Evolutionary conservation across 2,888 invertebrate genomes (phyloP).

Genomic region (Standfussiana lucernea): DNA sequence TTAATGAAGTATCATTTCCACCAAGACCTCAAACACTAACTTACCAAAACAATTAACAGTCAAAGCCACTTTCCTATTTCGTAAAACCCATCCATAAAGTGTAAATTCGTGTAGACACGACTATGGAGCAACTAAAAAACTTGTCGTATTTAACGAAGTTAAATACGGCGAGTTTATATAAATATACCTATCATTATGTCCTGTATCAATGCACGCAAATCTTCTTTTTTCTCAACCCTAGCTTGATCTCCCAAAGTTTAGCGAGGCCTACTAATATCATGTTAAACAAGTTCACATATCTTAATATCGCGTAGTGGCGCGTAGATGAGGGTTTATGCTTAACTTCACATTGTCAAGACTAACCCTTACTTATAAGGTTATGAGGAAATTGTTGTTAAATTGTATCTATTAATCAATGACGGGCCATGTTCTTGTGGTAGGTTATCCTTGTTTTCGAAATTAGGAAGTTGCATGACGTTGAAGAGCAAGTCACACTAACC

Average conservation of each 20-base stretch:
- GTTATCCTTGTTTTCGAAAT: neutral
- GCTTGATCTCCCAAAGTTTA: neutral
- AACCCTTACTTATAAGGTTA: conserved; percentile 43
- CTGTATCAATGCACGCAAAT: neutral
- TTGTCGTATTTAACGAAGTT: neutral
- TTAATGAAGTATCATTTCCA: no score
- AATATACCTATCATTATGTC: neutral
- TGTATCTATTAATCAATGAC: conserved; percentile 12
- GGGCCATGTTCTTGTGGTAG: neutral
- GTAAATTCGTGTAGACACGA: neutral
- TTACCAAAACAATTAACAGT: neutral
- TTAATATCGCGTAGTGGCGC: no score
- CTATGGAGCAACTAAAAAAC: neutral
- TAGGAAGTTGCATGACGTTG: neutral
- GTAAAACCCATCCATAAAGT: neutral
- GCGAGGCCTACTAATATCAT: neutral
- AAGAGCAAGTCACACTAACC: neutral
- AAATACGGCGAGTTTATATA: neutral
- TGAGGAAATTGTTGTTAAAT: conserved; percentile 28
- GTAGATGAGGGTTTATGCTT: conserved; percentile 35
- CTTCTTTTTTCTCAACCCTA: neutral
- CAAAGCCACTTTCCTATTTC: neutral
- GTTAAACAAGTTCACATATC: neutral
- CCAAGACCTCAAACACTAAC: neutral
- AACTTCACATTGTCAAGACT: conserved; percentile 4